Evolutionary conservation across 2,113 vertebrate species (phyloP), one percentile per base, ranked within the genome.

Genomic region (Sterna hirundo): DNA sequence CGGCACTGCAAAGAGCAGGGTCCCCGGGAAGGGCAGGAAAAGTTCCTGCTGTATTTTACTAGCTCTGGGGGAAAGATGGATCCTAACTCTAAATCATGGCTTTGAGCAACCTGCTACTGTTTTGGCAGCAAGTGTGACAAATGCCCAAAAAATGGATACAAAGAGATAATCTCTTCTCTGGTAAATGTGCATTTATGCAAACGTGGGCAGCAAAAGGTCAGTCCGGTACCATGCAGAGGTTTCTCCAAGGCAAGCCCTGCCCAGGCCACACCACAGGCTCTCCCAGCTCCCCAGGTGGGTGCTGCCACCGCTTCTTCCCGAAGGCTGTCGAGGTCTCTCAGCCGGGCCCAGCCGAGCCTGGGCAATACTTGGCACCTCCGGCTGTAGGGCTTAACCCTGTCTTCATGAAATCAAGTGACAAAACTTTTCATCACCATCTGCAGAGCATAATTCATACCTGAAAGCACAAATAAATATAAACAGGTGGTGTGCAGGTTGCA

Each of bases 241-340:
- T 61, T 70, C 60, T 64, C 23, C 66, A 57, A 64, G 51, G 14
- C 12, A 32, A 38, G 4, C 23, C 38, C 64, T 81, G n/a, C 20
- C 46, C 58, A 0, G 1, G 64, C 14, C 36, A 14, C 16, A 5
- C 40, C 44, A 44, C 21, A n/a, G 46, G 19, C 47, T 55, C 52
- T 36, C 51, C 16, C 11, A 49, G 58, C 40, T 85, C 32, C 62
- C 22, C 5, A 16, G 14, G 22, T 10, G 26, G n/a, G 11, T 66
- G 69, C 26, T 66, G 57, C 46, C 0, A 0, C 29, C 1, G 2
- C 26, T 58, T 40, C 23, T 44, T 54, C 70, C 75, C 8, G 1
- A 70, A 70, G 62, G 18, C n/a, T 26, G 42, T 25, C 0, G 1
- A 51, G 74, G 6, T 36, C 20, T 26, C 30, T 44, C 38, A 42